Base-by-base conservation (phyloP, 2,113 vertebrate species). In the Galeopterus variegatus region DNA sequence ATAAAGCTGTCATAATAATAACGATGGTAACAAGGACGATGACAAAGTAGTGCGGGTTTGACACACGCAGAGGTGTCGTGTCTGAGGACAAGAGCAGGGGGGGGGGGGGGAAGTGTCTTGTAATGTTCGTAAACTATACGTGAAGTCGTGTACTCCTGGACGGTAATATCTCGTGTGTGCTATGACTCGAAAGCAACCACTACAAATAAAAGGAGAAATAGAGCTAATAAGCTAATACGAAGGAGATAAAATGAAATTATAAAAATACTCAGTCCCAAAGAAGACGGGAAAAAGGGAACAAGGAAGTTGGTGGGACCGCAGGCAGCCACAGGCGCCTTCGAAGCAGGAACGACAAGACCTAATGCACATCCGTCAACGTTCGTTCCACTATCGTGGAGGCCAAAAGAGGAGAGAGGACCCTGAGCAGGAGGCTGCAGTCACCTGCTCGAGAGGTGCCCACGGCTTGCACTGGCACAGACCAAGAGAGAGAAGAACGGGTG, bases 391-490 rank as follows among this genome's bases (percentile, higher is more conserved):
- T 0, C 31, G 77, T 33, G 8, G 89, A 28, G 58, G 36, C 36
- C 36, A 23, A 0, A 36, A 13, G 77, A 54, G 75, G 12, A 41
- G n/a, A 33, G 31, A 54, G 45, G 72, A 8, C 4, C 0, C 0
- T 3, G 6, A 54, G 54, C 18, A 76, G 8, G 8, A 45, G 36
- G 41, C 75, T 31, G 19, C 8, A 1, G 54, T 0, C 33, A 8
- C 10, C 52, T 12, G 8, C 70, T 0, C 0, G 18, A 41, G 56
- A n/a, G 12, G 13, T 36, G 19, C 10, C 19, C 7, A 1, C 0
- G 14, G 10, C 48, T 3, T 13, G 33, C 18, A 23, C 77, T 21
- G 24, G n/a, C 26, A 28, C n/a, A 45, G 28, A 50, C 0, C 36
- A 58, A 17, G 36, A 58, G 36, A 54, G 56, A 64, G 26, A 21